These are phyloP conservation scores for Carassius auratus DNA, from an alignment of 2,113 vertebrate genomes.

Conservation along the genomic window DNA sequence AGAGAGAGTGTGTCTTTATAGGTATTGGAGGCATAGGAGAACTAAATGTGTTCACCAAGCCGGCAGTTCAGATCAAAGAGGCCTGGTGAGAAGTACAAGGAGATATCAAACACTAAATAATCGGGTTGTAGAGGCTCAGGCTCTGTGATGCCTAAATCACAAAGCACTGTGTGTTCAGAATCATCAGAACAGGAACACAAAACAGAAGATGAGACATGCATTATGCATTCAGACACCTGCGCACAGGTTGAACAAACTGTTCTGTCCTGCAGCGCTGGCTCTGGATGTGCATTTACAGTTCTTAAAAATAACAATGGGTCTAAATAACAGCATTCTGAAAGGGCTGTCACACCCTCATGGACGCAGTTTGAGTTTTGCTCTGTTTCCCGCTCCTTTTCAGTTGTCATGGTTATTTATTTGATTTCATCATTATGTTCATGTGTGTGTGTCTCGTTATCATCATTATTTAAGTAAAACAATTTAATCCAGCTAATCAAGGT, in stretches of 20 bases:
- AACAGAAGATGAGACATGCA: constrained; percentile 37
- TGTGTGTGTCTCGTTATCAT: too few relatives aligned
- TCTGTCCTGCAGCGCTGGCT: not conserved
- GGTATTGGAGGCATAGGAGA: not conserved
- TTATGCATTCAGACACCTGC: constrained; percentile 53
- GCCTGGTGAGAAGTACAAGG: constrained; percentile 33
- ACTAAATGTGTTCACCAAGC: constrained; percentile 1
- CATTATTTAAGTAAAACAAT: too few relatives aligned
- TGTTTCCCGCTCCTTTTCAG: too few relatives aligned
- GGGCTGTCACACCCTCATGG: not conserved
- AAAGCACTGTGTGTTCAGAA: constrained; percentile 41
- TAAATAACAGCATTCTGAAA: not conserved
- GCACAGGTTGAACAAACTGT: not conserved
- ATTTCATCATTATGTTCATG: too few relatives aligned
- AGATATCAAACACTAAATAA: constrained; percentile 57
- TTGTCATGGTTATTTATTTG: too few relatives aligned
- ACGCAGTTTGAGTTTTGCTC: too few relatives aligned
- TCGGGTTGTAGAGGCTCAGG: constrained; percentile 51
- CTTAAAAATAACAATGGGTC: not conserved
- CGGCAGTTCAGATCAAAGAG: constrained; percentile 51
- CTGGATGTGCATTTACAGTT: not conserved
- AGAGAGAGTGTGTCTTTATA: constrained; percentile 9
- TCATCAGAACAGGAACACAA: constrained; percentile 51
- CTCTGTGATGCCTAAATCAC: constrained; percentile 53
- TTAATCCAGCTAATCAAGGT: too few relatives aligned